Conservation (phyloP, 2,888 invertebrate genomes). For the Erebia ligea region DNA sequence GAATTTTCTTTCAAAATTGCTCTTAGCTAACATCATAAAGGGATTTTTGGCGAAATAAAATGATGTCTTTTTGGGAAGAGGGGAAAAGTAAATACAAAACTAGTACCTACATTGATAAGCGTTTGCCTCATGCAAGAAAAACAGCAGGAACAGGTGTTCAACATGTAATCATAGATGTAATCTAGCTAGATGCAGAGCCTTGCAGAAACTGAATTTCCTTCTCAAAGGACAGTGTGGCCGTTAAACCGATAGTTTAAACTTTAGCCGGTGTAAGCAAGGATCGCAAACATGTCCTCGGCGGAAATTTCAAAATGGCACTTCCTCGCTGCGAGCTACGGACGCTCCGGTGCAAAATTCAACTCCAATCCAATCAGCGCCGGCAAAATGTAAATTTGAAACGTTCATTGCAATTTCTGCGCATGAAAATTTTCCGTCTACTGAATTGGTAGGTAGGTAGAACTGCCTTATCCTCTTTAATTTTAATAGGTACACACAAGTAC, state of each 20-base stretch:
- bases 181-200: conserved; percentile 23
- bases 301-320: conserved; percentile 43
- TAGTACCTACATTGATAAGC: no score
- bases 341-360: conserved; percentile 27
- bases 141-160: background rate
- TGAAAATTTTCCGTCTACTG: background rate
- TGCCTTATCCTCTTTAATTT: background rate
- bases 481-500: background rate
- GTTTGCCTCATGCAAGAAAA: background rate
- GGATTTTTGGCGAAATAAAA: conserved; percentile 17
- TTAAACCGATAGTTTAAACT: conserved; percentile 49
- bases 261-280: conserved; percentile 29
- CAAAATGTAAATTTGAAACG: conserved; percentile 23
- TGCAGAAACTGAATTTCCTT: conserved; percentile 61
- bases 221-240: conserved; percentile 46
- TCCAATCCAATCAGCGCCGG: conserved; percentile 28
- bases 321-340: conserved; percentile 23
- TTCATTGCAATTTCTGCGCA: conserved; percentile 3
- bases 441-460: background rate
- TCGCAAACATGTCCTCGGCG: conserved; percentile 33
- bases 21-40: conserved; percentile 40
- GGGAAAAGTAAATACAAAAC: background rate
- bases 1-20: conserved; percentile 49
- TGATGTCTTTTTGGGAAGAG: background rate
- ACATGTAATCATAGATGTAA: background rate